phyloP scores from a whole-genome alignment of 2,888 invertebrate genomes.

The Eilema depressum region DNA sequence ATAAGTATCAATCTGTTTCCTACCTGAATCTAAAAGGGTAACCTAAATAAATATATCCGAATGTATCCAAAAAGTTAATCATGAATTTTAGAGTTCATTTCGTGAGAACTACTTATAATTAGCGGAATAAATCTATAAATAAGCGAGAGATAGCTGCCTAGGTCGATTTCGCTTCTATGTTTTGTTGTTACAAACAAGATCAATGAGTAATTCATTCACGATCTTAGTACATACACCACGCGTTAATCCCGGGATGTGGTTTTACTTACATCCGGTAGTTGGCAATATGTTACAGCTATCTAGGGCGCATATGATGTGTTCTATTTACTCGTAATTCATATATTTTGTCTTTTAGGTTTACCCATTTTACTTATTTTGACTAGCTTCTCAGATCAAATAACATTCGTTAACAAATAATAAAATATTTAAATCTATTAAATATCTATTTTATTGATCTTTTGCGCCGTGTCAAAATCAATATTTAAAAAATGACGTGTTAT shows the following conservation, averaged over 20 bases:
- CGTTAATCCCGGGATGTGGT: slow-evolving; percentile 56
- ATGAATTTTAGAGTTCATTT: slow-evolving; percentile 2
- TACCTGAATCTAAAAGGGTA: neutral
- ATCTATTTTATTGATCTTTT: neutral
- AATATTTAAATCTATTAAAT: no score
- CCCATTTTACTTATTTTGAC: slow-evolving; percentile 26
- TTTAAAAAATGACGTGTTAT: neutral
- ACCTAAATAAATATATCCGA: neutral
- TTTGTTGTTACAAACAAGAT: slow-evolving; percentile 45
- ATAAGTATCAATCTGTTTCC: no score
- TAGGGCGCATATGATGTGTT: slow-evolving; percentile 45
- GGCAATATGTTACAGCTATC: slow-evolving; percentile 43
- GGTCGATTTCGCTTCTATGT: slow-evolving; percentile 15
- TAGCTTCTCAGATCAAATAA: neutral
- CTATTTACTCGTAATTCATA: slow-evolving; percentile 42
- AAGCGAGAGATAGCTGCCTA: neutral
- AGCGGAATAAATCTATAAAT: neutral
- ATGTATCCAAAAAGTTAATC: neutral
- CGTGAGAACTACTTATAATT: neutral
- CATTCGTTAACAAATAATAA: neutral
- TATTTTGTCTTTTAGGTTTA: slow-evolving; percentile 35
- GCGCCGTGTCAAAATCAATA: neutral
- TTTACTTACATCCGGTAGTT: slow-evolving; percentile 52
- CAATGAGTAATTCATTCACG: slow-evolving; percentile 43
- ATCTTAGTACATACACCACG: slow-evolving; percentile 29